Base-by-base conservation (phyloP, 2,113 vertebrate species). In the Crotalus viridis region DNA sequence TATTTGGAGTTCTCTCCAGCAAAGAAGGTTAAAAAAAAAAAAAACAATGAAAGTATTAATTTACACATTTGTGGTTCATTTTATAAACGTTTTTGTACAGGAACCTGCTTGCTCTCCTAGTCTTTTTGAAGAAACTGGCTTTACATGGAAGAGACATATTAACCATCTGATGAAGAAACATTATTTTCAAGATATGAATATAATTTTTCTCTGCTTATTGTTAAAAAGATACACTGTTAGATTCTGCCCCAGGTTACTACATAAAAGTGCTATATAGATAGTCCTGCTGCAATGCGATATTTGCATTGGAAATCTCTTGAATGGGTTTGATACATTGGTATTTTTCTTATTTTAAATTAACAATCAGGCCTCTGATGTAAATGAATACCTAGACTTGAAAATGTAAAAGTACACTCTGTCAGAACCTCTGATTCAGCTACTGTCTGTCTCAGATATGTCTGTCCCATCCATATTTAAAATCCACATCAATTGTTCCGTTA, bases 21-120 rank as follows among this genome's bases (percentile, higher is more conserved):
- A 92, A 43, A 21, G 22, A 91, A 52, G 10, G n/a, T 12, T 39
- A 39, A 39, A 39, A 51, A 28, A n/a, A 1, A 69, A 46, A 56
- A 15, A 22, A 26, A 1, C 2, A 4, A 86, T 88, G 88, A 59
- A 33, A 54, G 93, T 94, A 92, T 74, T 24, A 93, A 2, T 94
- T 93, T 95, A 13, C 69, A 90, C 61, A 28, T 12, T 93, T 93
- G 61, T 57, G 90, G n/a, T 85, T 94, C 55, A 88, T 81, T 89
- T 55, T 87, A 26, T 0, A 8, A 57, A 48, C 10, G 19, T 43
- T 91, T 43, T 87, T 22, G 85, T 26, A 21, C 17, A 57, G 7
- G 8, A n/a, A 21, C n/a, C 17, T 88, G 26, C 61, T 64, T 93
- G 0, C 43, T 93, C n/a, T 91, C 87, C 21, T 43, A 26, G 10